Base-by-base conservation (phyloP, 2,888 invertebrate species). In the Hemicrepidius hirtus region DNA sequence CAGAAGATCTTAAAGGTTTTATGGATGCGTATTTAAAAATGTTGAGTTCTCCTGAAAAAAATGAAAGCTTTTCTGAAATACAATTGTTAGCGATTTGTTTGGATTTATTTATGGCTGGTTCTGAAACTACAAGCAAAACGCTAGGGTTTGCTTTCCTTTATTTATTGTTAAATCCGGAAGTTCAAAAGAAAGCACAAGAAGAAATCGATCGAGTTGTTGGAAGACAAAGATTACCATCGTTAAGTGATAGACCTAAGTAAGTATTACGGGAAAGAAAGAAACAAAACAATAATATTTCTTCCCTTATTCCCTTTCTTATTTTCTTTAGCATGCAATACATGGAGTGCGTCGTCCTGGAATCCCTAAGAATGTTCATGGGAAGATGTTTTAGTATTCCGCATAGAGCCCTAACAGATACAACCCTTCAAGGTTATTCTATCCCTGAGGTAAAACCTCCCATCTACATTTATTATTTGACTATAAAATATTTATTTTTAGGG, bases 21-120 rank as follows among this genome's bases (percentile, higher is more conserved):
- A 96, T 96, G 92, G 95, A 95, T 80, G 92, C 92, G 0, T 96
- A 95, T 80, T 86, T 96, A 63, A 89, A 92, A 80, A 91, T 91
- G 72, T 85, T 95, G 73, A 88, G 89, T 53, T 89, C 91, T 3
- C 86, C 90, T 16, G 89, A 90, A 7, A 89, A 89, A 65, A 87
- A 86, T 40, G 86, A 88, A 2, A 89, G 89, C 1, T 91, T 92
- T 82, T 88, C 90, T 76, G 95, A 96, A 83, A 90, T 91, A 7
- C 95, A 95, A 79, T 85, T 96, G 63, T 84, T 95, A 68, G 94
- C 95, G 0, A 91, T 94, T 80, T 95, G 95, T 80, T 88, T 95
- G 89, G 96, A 96, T 80, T 90, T 96, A 89, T 96, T 96, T 80
- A 91, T 95, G 89, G 96, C 95, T 20, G 96, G 95, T 0, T 94